Evolutionary conservation across 2,797 vertebrate genomes (phyloP).

Genomic region (Gastrophryne carolinensis): DNA sequence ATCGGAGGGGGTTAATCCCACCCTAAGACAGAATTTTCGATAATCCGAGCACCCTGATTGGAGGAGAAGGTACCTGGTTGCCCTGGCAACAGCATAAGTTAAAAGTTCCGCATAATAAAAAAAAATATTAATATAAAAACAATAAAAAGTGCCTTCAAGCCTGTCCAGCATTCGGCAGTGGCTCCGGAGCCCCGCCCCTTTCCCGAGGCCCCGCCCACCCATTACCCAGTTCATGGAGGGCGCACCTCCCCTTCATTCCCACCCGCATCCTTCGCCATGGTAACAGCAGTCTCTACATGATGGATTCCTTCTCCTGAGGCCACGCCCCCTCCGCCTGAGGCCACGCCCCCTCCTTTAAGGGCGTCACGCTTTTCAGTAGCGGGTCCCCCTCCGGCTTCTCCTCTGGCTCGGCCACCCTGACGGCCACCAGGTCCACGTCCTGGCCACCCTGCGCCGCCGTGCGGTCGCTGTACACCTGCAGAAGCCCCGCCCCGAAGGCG

Average conservation of each 20-base stretch:
- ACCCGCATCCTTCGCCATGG: no score
- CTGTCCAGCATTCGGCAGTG: neutral
- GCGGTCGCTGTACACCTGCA: slow-evolving; percentile 78
- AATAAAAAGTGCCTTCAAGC: neutral
- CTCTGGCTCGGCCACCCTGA: slow-evolving; percentile 53
- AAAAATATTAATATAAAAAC: slow-evolving; percentile 40
- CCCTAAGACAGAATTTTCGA: neutral
- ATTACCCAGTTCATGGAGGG: no score
- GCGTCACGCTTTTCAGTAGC: slow-evolving; percentile 67
- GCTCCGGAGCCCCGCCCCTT: no score
- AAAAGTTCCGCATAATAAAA: slow-evolving; percentile 21
- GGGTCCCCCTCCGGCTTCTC: slow-evolving; percentile 66
- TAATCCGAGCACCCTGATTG: neutral
- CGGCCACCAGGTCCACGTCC: slow-evolving; percentile 61
- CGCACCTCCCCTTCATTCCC: no score
- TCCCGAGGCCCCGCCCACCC: no score
- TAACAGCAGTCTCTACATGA: slow-evolving; percentile 67
- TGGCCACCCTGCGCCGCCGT: neutral
- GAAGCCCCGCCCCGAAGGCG: slow-evolving; percentile 82
- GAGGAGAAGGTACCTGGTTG: neutral
- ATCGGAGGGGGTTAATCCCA: neutral
- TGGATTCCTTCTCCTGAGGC: slow-evolving; percentile 68
- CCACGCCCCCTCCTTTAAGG: no score
- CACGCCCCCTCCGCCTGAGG: neutral
- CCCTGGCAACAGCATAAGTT: slow-evolving; percentile 16